phyloP scores from a whole-genome alignment of 30 jellyfish, hydroid and myxozoan genomes.

The Catostylus mosaicus region DNA sequence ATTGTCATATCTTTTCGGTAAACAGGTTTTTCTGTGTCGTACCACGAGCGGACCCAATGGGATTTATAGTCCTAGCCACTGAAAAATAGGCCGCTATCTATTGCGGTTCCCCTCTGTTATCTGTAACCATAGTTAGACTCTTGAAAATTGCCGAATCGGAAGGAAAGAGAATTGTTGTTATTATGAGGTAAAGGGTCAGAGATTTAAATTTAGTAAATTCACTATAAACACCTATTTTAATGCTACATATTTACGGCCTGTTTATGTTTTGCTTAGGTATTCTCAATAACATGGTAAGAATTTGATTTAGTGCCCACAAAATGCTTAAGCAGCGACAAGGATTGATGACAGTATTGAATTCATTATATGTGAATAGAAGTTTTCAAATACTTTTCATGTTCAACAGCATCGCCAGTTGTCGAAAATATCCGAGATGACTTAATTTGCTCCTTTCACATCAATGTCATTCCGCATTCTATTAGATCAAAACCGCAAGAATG shows the following conservation, averaged over 20 bases:
- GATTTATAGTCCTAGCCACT: slow-evolving; percentile 56
- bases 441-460: no score
- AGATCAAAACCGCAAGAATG: no score
- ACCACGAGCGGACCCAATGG: slow-evolving; percentile 31
- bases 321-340: not conserved
- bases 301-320: not conserved
- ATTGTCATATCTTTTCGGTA: not conserved
- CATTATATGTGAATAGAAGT: not conserved
- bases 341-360: not conserved
- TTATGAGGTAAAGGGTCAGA: slow-evolving; percentile 4
- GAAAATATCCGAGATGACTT: no score
- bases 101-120: slow-evolving; percentile 35
- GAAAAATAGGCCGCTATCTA: slow-evolving; percentile 69
- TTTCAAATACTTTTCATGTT: not conserved
- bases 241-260: not conserved
- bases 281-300: not conserved
- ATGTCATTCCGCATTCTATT: no score
- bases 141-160: slow-evolving; percentile 67
- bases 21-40: not conserved
- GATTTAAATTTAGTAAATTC: not conserved
- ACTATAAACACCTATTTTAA: not conserved
- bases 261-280: not conserved
- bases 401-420: no score
- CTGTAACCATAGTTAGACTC: slow-evolving; percentile 17
- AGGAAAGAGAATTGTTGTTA: slow-evolving; percentile 23